A percentile compares a stretch with the other conserved stretches of the same genome.
These are phyloP conservation scores for Eurystomus glaucurus DNA, from an alignment of 2,797 vertebrate genomes.

Conservation along the genomic window DNA sequence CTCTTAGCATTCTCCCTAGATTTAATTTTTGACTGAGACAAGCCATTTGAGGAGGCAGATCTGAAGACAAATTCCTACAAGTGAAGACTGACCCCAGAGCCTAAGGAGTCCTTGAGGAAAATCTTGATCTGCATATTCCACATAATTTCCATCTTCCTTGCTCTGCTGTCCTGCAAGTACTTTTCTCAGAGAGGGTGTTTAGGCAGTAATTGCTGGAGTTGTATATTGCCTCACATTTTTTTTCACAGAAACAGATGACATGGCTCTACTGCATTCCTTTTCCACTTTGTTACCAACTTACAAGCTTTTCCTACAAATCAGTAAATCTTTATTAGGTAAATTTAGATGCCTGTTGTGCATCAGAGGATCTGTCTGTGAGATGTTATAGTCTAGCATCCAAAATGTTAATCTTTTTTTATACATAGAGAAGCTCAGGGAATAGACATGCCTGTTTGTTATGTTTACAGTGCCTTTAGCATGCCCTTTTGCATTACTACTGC, in stretches of 20 bases:
- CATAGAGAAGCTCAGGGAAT: not conserved
- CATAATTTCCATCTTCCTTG: not conserved
- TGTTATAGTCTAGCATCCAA: not conserved
- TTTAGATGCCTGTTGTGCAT: not conserved
- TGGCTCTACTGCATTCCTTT: not conserved
- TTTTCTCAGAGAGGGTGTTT: not conserved
- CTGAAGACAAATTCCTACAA: not conserved
- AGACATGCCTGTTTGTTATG: not conserved
- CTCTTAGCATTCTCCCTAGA: not conserved
- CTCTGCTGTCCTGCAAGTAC: not conserved
- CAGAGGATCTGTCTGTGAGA: not conserved
- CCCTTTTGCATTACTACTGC: not conserved
- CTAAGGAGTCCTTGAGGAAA: not conserved
- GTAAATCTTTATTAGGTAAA: not conserved
- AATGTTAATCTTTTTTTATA: not conserved
- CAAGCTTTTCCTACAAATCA: not conserved
- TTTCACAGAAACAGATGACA: not conserved
- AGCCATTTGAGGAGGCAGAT: not conserved
- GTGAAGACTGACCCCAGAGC: not conserved
- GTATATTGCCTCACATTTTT: fast-evolving
- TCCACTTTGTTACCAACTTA: not conserved
- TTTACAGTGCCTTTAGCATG: not conserved
- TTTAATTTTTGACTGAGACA: slow-evolving; percentile 7
- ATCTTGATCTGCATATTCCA: not conserved
- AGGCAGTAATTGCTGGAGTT: not conserved